Evolutionary conservation across 1,140 invertebrate species (phyloP), one percentile per base, ranked within the genome.

Genomic region (Pseudomyrmex dendroicus): DNA sequence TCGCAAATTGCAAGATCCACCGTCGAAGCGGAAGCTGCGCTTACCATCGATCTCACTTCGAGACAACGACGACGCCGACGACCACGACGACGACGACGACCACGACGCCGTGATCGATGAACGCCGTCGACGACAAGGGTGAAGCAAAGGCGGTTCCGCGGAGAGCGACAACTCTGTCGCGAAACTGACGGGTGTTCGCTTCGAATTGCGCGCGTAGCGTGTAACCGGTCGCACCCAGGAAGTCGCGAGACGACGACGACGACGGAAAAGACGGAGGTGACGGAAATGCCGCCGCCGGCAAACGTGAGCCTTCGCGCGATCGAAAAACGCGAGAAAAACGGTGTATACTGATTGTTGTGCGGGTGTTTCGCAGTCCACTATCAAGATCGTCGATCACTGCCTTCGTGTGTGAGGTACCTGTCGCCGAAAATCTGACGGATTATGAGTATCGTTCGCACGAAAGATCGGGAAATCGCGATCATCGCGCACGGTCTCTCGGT

Each of bases 331-430:
- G 64, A 59, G 7, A 15, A 9, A 54, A 70, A 15, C 35, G 35
- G 35, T 35, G 35, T 35, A 35, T 70, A 78, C 76, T 80, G 44
- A 80, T 57, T 72, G 76, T 35, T 80, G 76, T 48, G 17, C 50
- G 64, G 44, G 76, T 67, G 54, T 78, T 78, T 44, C 25, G 74
- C 63, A 48, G 52, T 76, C 82, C 25, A 50, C 54, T 63, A 57
- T 56, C 57, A 52, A 59, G 50, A 59, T 54, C 57, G 57, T 70
- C 84, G 70, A 83, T 83, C 85, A 66, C 78, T 83, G 78, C 66
- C 84, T 83, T 67, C 64, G 62, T 66, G 56, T 62, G 70, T 73
- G 77, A 83, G 86, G 80, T 83, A 83, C 25, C 54, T 46, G 35
- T n/a, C 70, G 1, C 13, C 25, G 54, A 57, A 84, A 22, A 15